These are phyloP conservation scores for Paramormyrops kingsleyae DNA, from an alignment of 2,113 vertebrate genomes.

Conservation along the genomic window DNA sequence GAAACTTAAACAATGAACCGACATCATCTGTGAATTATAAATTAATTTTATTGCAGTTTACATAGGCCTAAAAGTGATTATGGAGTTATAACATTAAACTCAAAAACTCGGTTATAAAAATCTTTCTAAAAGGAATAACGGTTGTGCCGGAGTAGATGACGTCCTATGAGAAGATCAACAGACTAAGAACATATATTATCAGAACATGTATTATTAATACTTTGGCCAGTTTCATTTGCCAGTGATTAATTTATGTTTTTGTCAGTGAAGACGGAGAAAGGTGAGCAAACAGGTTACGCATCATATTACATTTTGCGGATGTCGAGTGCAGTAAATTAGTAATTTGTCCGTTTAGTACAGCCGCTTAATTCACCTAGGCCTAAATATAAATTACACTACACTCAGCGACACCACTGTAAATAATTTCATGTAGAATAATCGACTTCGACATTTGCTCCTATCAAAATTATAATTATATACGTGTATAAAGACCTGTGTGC, in stretches of 20 bases:
- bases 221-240: not conserved
- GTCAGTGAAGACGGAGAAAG: not conserved
- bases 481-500: not conserved
- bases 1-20: not conserved
- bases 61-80: not conserved
- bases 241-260: not conserved
- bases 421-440: not conserved
- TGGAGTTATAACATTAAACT: not conserved
- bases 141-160: not conserved
- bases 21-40: not conserved
- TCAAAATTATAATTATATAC: not conserved
- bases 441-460: not conserved
- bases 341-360: not conserved
- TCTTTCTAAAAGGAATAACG: not conserved
- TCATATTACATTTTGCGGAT: not conserved
- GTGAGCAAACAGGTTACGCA: not conserved
- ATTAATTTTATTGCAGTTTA: not conserved
- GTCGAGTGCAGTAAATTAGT: not conserved
- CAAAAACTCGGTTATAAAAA: not conserved
- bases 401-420: not conserved
- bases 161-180: not conserved
- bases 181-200: not conserved
- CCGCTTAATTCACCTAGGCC: not conserved
- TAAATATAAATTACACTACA: not conserved
- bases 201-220: not conserved